These are phyloP conservation scores for Andrena haemorrhoa DNA, from an alignment of 2,888 invertebrate species.

Conservation along the genomic window DNA sequence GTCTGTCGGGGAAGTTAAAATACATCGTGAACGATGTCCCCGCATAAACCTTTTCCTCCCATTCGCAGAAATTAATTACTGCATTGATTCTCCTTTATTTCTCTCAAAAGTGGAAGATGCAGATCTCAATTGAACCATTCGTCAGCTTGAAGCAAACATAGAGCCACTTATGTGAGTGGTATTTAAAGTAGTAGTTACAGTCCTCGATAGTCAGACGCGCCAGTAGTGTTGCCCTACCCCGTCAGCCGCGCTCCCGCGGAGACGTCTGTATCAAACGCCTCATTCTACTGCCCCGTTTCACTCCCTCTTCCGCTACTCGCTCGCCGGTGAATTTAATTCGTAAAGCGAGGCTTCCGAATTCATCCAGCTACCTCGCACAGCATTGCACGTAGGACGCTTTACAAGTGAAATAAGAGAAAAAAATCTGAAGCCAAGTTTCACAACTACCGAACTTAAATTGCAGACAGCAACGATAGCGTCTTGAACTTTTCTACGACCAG, in stretches of 20 bases:
- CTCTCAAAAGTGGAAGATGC: too few relatives aligned
- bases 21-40: background rate
- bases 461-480: background rate
- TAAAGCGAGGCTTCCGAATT: background rate
- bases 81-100: too few relatives aligned
- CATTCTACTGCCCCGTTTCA: background rate
- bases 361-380: too few relatives aligned
- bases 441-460: constrained; percentile 2
- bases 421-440: background rate
- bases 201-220: background rate
- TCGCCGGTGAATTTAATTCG: background rate
- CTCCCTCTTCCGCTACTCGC: background rate
- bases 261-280: background rate
- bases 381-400: too few relatives aligned
- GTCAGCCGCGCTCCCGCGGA: background rate
- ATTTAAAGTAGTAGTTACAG: background rate
- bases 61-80: too few relatives aligned
- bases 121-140: too few relatives aligned
- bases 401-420: background rate
- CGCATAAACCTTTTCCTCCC: background rate
- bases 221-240: constrained; percentile 3
- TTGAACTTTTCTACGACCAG: constrained; percentile 11
- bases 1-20: background rate
- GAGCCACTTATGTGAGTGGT: too few relatives aligned
- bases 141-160: background rate